These are phyloP conservation scores for Augochlora pura DNA, from an alignment of 1,140 invertebrate genomes.

Conservation along the genomic window DNA sequence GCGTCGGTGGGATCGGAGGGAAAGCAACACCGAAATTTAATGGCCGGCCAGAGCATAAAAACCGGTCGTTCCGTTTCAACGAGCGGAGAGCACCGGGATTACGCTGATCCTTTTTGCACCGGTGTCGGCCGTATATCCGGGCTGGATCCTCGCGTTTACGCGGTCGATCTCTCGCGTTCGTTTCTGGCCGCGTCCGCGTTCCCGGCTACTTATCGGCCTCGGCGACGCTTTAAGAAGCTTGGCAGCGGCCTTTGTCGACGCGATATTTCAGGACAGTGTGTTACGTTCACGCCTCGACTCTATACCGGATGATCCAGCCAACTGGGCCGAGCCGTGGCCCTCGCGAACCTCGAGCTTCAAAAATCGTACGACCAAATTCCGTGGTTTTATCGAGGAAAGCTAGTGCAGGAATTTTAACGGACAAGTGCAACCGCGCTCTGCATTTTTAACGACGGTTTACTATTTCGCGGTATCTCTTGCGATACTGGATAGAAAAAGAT, in stretches of 20 bases:
- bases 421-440: no score
- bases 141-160: neutral
- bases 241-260: neutral
- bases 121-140: neutral
- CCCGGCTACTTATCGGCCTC: neutral
- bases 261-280: slow-evolving; percentile 36
- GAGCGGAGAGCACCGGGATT: neutral
- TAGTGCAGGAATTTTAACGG: no score
- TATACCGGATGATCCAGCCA: no score
- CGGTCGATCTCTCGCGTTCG: neutral
- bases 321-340: no score
- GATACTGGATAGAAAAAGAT: no score
- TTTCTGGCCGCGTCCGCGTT: neutral
- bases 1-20: no score
- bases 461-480: no score
- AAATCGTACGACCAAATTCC: no score
- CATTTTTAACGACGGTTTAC: no score
- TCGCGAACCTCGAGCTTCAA: no score
- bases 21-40: neutral
- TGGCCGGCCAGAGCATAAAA: neutral
- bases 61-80: neutral
- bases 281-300: neutral
- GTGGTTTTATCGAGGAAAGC: no score
- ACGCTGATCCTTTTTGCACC: neutral
- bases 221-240: slow-evolving; percentile 13